Conservation (phyloP, 64 coral and sea anemone species). For the Pachyseris speciosa region DNA sequence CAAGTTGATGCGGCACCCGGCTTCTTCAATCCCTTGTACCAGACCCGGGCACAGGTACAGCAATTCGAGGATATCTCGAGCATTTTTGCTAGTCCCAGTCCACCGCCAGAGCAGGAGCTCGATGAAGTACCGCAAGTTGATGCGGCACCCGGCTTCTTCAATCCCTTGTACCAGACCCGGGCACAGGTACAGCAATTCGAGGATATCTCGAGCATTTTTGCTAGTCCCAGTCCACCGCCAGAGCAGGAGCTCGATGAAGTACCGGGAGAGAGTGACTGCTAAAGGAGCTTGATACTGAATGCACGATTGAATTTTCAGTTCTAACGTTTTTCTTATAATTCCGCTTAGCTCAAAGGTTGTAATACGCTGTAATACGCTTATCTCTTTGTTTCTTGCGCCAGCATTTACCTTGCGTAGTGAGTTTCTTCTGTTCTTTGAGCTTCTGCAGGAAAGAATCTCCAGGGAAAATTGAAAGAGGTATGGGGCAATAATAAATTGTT, state of each 20-base stretch:
- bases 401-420: too few species aligned
- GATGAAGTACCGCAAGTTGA: neutral
- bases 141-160: slow-evolving; percentile 22
- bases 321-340: too few species aligned
- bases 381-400: too few species aligned
- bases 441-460: too few species aligned
- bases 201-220: slow-evolving; percentile 35
- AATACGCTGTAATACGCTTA: too few species aligned
- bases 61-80: slow-evolving; percentile 24
- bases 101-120: neutral
- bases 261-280: neutral
- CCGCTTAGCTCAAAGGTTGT: too few species aligned
- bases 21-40: slow-evolving; percentile 61
- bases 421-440: too few species aligned
- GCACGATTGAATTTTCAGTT: neutral
- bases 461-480: too few species aligned
- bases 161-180: slow-evolving; percentile 55
- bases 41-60: neutral
- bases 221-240: neutral
- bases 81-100: neutral
- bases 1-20: neutral
- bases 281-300: neutral
- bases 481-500: too few species aligned
- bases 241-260: slow-evolving; percentile 4
- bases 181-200: neutral